Percentiles rank a stretch among this genome's conserved stretches.
Evolutionary conservation across 1,140 invertebrate genomes (phyloP).

Genomic region (Caenorhabditis remanei): DNA sequence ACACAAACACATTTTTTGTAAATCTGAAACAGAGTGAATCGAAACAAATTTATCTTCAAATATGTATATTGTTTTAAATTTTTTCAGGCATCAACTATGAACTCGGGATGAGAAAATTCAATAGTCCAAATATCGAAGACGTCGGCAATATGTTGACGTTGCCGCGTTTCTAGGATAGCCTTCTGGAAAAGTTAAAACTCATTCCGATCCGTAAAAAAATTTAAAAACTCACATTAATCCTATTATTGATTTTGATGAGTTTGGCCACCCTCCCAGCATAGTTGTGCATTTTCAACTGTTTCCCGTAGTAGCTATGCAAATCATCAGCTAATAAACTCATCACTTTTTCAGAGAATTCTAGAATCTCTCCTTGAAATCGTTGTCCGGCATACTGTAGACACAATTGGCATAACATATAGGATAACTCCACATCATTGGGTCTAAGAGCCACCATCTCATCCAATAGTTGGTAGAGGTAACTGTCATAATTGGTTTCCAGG

Average conservation of each 20-base stretch:
- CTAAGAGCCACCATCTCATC: constrained; percentile 1
- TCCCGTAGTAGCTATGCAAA: constrained; percentile 45
- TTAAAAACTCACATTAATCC: not conserved
- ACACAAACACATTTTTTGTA: too few species aligned
- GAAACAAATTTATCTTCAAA: too few species aligned
- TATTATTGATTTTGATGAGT: constrained; percentile 4
- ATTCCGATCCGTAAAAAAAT: too few species aligned
- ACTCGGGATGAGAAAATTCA: not conserved
- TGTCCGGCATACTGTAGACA: constrained; percentile 45
- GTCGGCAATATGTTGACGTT: constrained; percentile 3
- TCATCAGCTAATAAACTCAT: constrained; percentile 29
- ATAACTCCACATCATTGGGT: constrained; percentile 31
- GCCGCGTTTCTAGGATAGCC: not conserved
- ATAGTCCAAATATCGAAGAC: not conserved
- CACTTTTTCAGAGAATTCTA: constrained; percentile 20
- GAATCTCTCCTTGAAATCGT: not conserved
- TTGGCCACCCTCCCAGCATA: not conserved
- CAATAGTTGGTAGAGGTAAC: constrained; percentile 8
- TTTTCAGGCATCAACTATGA: constrained; percentile 3
- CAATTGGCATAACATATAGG: constrained; percentile 47
- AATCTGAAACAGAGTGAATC: too few species aligned
- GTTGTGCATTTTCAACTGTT: not conserved
- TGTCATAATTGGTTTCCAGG: constrained; percentile 1
- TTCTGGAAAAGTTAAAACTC: not conserved
- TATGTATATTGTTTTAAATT: too few species aligned